Base-by-base conservation (phyloP, 30 jellyfish, hydroid and myxozoan species). In the Rhopilema esculentum region DNA sequence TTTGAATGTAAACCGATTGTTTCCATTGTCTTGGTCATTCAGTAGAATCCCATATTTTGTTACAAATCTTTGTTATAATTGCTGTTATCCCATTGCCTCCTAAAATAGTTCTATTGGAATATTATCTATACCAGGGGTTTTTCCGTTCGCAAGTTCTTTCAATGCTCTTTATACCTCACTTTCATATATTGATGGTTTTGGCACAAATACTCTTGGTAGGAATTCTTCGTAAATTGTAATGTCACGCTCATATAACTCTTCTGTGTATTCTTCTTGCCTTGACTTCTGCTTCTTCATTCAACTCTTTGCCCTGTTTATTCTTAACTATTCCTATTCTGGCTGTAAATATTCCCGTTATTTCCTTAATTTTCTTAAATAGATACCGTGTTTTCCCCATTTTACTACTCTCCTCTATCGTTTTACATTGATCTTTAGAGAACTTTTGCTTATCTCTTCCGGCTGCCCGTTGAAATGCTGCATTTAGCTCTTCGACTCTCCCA, bases 21-120 rank as follows among this genome's bases (percentile, higher is more conserved):
- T 74, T 74, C 85, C 85, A 74, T 74, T 26, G 85, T 23, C 72
- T 74, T 27, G 85, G 85, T 16, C 85, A 74, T 74, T 74, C 85
- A 27, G 85, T 74, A 74, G 72, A 27, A 4, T 32, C 85, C 80
- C 85, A 74, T 69, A 69, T 69, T 69, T 23, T 69, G 85, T 74
- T 74, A 21, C 85, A 27, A 0, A 74, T 50, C 85, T 74, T 74
- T 74, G 80, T 74, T 74, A 74, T 74, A 26, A 74, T 74, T 74
- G 85, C 75, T 74, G 71, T 74, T 74, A 32, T 75, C 85, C 40
- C 75, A 40, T 74, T 21, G 76, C 85, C 79, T 50, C 85, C 85
- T 74, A 27, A 74, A 40, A 74, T 29, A 74, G 80, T 24, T 50
- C 85, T 30, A 74, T 74, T 74, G 85, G 85, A 29, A 74, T 74